phyloP scores from a whole-genome alignment of 2,113 vertebrate genomes.

The Lasiurus borealis region DNA sequence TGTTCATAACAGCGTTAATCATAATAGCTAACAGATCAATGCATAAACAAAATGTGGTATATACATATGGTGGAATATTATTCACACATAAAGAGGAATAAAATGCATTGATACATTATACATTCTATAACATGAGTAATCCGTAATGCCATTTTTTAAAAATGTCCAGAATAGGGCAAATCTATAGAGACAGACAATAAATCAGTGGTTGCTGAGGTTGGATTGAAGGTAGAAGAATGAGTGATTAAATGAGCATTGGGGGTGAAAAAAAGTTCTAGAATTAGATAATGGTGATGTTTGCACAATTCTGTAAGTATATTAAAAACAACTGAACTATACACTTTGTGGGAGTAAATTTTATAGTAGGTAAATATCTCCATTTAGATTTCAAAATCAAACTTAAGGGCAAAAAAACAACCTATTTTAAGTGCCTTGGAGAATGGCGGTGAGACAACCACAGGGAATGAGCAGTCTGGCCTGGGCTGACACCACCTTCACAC shows the following conservation, averaged over 20 bases:
- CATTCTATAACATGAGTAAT: background rate
- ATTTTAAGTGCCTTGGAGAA: background rate
- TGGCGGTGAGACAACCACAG: background rate
- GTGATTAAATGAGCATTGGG: background rate
- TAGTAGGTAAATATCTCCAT: background rate
- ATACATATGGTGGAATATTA: background rate
- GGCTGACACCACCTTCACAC: background rate
- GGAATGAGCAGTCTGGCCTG: background rate
- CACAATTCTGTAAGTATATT: background rate
- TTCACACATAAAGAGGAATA: constrained; percentile 6
- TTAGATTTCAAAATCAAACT: background rate
- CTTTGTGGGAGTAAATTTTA: background rate
- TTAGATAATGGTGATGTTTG: background rate
- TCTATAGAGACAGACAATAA: constrained; percentile 12
- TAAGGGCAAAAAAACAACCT: background rate
- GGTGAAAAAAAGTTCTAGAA: background rate
- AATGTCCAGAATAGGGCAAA: background rate
- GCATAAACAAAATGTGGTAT: background rate
- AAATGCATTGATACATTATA: background rate
- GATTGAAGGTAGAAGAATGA: background rate
- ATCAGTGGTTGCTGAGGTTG: background rate
- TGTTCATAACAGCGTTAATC: background rate
- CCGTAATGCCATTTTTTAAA: background rate
- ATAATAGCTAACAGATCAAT: background rate
- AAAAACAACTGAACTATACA: background rate